phyloP scores from a whole-genome alignment of 2,888 invertebrate species.

The Balanococcus diminutus region DNA sequence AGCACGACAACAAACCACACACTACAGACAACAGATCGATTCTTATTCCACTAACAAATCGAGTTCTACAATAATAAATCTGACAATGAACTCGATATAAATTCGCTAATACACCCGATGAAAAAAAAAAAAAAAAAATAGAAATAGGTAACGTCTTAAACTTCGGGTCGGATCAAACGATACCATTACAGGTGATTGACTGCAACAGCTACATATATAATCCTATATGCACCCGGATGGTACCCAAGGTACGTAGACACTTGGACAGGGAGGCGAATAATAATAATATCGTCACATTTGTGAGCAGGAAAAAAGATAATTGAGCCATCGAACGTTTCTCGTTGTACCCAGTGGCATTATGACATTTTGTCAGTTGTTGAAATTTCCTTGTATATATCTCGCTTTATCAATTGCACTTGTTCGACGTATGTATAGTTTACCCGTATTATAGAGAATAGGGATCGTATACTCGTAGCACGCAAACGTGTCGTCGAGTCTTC shows the following conservation, averaged over 20 bases:
- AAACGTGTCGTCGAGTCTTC: background rate
- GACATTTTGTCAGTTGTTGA: conserved; percentile 28
- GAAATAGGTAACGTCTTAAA: background rate
- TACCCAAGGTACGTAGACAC: too few relatives aligned
- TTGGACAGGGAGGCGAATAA: too few relatives aligned
- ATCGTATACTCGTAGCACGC: background rate
- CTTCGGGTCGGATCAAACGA: background rate
- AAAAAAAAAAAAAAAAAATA: too few relatives aligned
- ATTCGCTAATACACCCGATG: background rate
- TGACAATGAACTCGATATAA: background rate
- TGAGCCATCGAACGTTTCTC: background rate
- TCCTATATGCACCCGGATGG: too few relatives aligned
- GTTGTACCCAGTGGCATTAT: background rate
- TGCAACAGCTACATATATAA: background rate
- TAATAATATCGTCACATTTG: background rate
- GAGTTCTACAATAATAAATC: background rate
- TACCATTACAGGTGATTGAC: background rate
- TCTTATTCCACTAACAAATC: background rate
- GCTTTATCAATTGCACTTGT: background rate
- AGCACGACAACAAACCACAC: background rate
- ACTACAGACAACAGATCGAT: background rate
- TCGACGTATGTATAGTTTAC: background rate
- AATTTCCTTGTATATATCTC: conserved; percentile 3
- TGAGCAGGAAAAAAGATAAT: background rate
- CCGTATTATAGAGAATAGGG: background rate